Base-by-base conservation (phyloP, 2,797 vertebrate species). In the Erithacus rubecula region DNA sequence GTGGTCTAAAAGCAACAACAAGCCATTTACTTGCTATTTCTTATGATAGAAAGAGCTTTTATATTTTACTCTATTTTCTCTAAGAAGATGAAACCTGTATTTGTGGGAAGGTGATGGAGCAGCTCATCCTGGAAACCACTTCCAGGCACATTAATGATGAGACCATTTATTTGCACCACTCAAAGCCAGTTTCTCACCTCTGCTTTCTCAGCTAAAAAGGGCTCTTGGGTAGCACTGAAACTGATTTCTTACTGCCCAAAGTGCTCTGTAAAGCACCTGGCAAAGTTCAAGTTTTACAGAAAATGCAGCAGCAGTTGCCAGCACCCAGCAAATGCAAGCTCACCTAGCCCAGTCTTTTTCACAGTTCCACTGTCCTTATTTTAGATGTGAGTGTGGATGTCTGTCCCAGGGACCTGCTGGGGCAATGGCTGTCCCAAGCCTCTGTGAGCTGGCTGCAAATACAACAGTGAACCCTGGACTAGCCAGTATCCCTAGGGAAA, bases 1-100 rank as follows among this genome's bases (percentile, higher is more conserved):
- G 72, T 12, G 3, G 24, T 62, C 97, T 97, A 83, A 94, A 96
- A 96, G 55, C 67, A 96, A 62, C 51, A 94, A 84, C 59, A 77
- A 86, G 41, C 18, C 51, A 37, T 12, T 60, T 58, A 59, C 29
- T 89, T 68, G 29, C 30, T 87, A 78, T 16, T 74, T 62, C 46
- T 36, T 79, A 3, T 21, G 26, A 36, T 4, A 59, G 60, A 77
- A 94, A 52, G 10, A 79, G 39, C 39, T 49, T 83, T 84, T 81
- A 14, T 52, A 37, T 53, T 52, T 90, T 53, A 77, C n/a, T 77
- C 18, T 36, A 6, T 55, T 84, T 82, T 83, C 41, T 37, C 19
- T 58, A 24, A 87, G 56, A 90, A 62, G 41, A 63, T 92, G 60
- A 87, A 91, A 63, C 12, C 37, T 60, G 3, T 2, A 2, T 49